Percentiles rank a stretch among this genome's conserved stretches.
phyloP scores from a whole-genome alignment of 2,797 vertebrate genomes.

The Lacerta viridis region DNA sequence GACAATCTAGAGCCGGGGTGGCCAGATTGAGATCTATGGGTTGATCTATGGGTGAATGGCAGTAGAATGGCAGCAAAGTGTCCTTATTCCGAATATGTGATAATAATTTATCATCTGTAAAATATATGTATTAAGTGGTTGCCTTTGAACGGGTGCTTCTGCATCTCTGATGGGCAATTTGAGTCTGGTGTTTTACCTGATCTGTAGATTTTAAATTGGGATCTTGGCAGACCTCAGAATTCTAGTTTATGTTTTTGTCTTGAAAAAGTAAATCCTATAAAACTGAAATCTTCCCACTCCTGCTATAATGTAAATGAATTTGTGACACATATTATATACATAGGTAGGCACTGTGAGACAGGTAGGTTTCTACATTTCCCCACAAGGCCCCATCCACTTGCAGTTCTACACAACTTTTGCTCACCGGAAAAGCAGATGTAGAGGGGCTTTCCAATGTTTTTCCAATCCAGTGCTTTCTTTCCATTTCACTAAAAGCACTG shows the following conservation, averaged over 20 bases:
- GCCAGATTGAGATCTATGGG: neutral
- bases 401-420: neutral
- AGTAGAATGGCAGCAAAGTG: neutral
- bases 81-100: neutral
- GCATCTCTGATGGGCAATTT: neutral
- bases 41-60: neutral
- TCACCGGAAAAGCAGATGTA: neutral
- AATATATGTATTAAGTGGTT: neutral
- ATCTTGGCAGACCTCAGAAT: too few species aligned
- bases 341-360: neutral
- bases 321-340: neutral
- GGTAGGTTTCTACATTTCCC: neutral
- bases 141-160: neutral
- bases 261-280: neutral
- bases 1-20: neutral
- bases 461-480: neutral
- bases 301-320: neutral
- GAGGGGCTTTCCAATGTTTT: too few species aligned
- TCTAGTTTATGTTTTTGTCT: neutral
- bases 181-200: neutral
- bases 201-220: neutral
- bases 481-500: neutral
- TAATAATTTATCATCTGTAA: neutral
- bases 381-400: neutral
- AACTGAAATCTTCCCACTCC: neutral